phyloP scores from a whole-genome alignment of 2,888 invertebrate species.

The Ashinkailepas kermadecensis region DNA sequence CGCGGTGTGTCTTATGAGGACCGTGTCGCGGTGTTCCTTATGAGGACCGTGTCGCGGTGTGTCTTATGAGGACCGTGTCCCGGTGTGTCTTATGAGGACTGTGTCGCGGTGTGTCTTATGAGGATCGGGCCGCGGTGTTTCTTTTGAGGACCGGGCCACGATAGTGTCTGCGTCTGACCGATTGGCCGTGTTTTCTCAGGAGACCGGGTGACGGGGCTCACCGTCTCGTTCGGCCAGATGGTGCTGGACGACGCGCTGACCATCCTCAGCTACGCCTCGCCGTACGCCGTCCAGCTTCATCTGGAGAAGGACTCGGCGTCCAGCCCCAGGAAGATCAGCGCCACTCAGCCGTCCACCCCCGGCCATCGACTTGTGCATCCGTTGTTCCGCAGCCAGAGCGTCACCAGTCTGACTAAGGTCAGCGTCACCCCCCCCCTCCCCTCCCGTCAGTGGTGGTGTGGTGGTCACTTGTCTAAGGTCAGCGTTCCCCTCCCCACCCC shows the following conservation, averaged over 20 bases:
- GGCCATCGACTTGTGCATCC: slow-evolving; percentile 50
- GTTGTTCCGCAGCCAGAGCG: slow-evolving; percentile 66
- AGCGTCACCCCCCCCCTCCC: background rate
- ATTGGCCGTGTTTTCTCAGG: slow-evolving; percentile 49
- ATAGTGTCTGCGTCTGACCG: too few species aligned
- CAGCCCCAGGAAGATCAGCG: background rate
- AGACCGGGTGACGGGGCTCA: slow-evolving; percentile 76
- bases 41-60: too few species aligned
- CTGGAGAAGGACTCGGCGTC: slow-evolving; percentile 51
- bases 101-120: too few species aligned
- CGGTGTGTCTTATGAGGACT: too few species aligned
- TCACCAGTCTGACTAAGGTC: slow-evolving; percentile 63
- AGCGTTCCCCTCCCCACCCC: too few species aligned
- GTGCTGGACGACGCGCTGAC: slow-evolving; percentile 84
- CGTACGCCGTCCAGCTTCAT: slow-evolving; percentile 75
- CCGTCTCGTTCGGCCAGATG: slow-evolving; percentile 78
- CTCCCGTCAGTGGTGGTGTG: too few species aligned
- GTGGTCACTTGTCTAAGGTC: too few species aligned
- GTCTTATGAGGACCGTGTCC: too few species aligned
- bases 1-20: too few species aligned
- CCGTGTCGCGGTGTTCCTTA: too few species aligned
- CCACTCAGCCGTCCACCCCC: background rate
- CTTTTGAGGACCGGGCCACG: too few species aligned
- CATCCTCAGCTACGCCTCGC: slow-evolving; percentile 81
- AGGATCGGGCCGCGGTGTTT: too few species aligned